Base-by-base conservation (phyloP, 2,888 invertebrate genomes). In the Yponomeuta evonymella region DNA sequence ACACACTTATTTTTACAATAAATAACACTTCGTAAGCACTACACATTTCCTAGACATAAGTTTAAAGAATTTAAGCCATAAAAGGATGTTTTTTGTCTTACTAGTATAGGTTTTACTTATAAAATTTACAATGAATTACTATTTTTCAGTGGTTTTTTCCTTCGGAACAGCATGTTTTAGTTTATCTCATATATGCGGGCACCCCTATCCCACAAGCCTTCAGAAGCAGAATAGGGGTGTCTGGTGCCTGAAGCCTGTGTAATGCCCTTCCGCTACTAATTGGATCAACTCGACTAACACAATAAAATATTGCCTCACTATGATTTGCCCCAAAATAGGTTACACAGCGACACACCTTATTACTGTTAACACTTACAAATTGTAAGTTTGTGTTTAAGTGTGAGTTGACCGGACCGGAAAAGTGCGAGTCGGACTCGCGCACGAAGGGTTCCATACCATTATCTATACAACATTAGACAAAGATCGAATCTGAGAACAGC, bases 201-300 rank as follows among this genome's bases (percentile, higher is more conserved):
- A 66, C 36, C 9, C 11, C 66, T 30, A 33, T 43, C 4, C 30
- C 36, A 30, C 11, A 15, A 30, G 6, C 15, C 67, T 10, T 9
- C 48, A n/a, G 67, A 63, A 63, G n/a, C n/a, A 2, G 23, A 66
- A 30, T 66, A 8, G 43, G 43, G 43, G 43, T 43, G 9, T 5
- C 43, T 8, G 8, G 8, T 8, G 8, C 1, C 9, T 43, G 67
- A 69, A 36, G 51, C 68, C 68, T n/a, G 12, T 30, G 51, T 51
- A 15, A 48, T 51, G 51, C 12, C 51, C 15, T 29, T n/a, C 23
- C 15, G 29, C 23, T 68, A 51, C 69, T 69, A 62, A 69, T 69
- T 69, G 63, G 69, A 69, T 69, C 33, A 68, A 68, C 68, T 15
- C n/a, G 0, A 33, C 69, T 62, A 62, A 63, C 62, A 62, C 62